Base-by-base conservation (phyloP, 2,113 vertebrate species). In the Porphyrio hochstetteri region DNA sequence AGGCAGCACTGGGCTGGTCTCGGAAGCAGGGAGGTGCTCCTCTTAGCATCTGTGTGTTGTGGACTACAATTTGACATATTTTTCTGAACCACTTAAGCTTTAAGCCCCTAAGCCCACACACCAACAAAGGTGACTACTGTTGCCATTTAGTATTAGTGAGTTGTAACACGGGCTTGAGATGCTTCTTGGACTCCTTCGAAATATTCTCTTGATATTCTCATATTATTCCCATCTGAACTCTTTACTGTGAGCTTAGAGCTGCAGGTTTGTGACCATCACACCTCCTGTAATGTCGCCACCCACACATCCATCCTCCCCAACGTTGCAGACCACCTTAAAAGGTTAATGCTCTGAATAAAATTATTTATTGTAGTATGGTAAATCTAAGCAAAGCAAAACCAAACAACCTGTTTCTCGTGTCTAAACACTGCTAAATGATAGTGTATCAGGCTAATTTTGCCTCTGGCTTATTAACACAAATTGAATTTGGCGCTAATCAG, bases 361-460 rank as follows among this genome's bases (percentile, higher is more conserved):
- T 79, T 92, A 72, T 92, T 96, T 95, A 86, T 90, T 65, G 27
- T 28, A 20, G 25, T 15, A 18, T 1, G 2, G 71, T 48, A 53
- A 79, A 75, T n/a, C 56, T 27, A 71, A 52, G 4, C 18, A 72
- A 63, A 87, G 29, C 59, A 64, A 85, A 82, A 53, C 1, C 16
- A 77, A 91, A 61, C 80, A 59, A 70, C 64, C 29, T 69, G 96
- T 52, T 72, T 77, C 31, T 75, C 69, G 13, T 94, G 96, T 95
- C 92, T 92, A 96, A 97, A 97, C 92, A 84, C 84, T 92, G 79
- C 91, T 96, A 95, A 97, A 96, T 40, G 90, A 97, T 95, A 97
- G 96, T 78, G 89, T 95, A 97, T 96, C 96, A 94, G 97, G 93
- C 90, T 97, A 95, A 96, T 97, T 94, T 95, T 48, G 93, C 95